A percentile compares a stretch with the other conserved stretches of the same genome.
Conservation (phyloP, 2,888 invertebrate genomes). For the Lepas anatifera region DNA sequence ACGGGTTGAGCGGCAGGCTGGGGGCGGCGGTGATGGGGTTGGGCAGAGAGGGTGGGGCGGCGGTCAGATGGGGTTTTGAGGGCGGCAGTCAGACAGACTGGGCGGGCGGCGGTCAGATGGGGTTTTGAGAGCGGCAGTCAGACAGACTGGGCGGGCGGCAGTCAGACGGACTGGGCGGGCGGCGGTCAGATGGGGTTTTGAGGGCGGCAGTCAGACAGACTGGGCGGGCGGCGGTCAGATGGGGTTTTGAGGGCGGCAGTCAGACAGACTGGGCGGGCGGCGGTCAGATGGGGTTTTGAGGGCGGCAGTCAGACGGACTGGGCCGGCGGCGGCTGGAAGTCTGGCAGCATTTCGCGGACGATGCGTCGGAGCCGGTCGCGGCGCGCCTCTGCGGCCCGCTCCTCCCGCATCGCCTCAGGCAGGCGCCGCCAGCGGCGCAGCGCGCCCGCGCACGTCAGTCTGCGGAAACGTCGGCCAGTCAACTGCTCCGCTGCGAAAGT, state of each 20-base stretch:
- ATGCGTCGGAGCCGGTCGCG: background rate
- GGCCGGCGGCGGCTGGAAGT: background rate
- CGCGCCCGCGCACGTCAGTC: background rate
- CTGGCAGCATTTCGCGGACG: conserved; percentile 5
- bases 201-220: background rate
- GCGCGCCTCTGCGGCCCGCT: background rate
- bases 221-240: background rate
- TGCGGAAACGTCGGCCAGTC: background rate
- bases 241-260: background rate
- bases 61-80: background rate
- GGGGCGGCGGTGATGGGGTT: background rate
- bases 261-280: background rate
- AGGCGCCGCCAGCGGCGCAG: conserved; percentile 6
- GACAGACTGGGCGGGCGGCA: too few species aligned
- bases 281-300: background rate
- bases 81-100: background rate
- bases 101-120: too few species aligned
- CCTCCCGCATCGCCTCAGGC: background rate
- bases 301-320: background rate
- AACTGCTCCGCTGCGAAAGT: too few species aligned
- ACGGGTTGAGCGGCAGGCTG: background rate
- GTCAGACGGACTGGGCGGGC: background rate
- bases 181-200: background rate
- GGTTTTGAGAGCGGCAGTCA: too few species aligned
- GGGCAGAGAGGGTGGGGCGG: background rate